These are phyloP conservation scores for Bathynomus jamesi DNA, from an alignment of 1,140 invertebrate genomes.

Conservation along the genomic window DNA sequence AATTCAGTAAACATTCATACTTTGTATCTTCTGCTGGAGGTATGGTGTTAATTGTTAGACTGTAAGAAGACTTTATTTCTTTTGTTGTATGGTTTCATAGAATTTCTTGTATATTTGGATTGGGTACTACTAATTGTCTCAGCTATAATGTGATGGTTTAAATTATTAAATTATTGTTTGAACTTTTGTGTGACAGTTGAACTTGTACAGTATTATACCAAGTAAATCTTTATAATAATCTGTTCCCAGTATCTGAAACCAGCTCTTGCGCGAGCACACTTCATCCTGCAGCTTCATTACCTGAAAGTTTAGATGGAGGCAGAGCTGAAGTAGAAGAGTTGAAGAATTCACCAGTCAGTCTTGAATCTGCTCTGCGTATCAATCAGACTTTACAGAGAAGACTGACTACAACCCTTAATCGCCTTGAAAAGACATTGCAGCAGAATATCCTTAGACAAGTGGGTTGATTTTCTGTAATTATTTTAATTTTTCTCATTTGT, in stretches of 20 bases:
- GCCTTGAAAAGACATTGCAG: not conserved
- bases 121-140: too few relatives aligned
- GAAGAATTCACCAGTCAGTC: not conserved
- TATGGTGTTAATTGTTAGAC: too few relatives aligned
- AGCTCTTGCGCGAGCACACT: not conserved
- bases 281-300: not conserved
- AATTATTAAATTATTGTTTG: too few relatives aligned
- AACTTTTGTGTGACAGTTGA: too few relatives aligned
- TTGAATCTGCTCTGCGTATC: constrained; percentile 9
- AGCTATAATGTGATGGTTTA: too few relatives aligned
- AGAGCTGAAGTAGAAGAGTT: not conserved
- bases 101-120: too few relatives aligned
- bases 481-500: not conserved
- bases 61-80: too few relatives aligned
- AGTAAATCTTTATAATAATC: too few relatives aligned
- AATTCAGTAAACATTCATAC: not conserved
- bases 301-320: not conserved
- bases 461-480: not conserved
- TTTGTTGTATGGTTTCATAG: too few relatives aligned
- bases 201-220: too few relatives aligned
- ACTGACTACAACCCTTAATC: not conserved
- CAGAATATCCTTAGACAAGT: constrained; percentile 8
- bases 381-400: constrained; percentile 15
- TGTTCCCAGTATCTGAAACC: not conserved
- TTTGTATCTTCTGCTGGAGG: too few relatives aligned